Conservation (phyloP, 2,888 invertebrate genomes). For the Leuctra nigra region DNA sequence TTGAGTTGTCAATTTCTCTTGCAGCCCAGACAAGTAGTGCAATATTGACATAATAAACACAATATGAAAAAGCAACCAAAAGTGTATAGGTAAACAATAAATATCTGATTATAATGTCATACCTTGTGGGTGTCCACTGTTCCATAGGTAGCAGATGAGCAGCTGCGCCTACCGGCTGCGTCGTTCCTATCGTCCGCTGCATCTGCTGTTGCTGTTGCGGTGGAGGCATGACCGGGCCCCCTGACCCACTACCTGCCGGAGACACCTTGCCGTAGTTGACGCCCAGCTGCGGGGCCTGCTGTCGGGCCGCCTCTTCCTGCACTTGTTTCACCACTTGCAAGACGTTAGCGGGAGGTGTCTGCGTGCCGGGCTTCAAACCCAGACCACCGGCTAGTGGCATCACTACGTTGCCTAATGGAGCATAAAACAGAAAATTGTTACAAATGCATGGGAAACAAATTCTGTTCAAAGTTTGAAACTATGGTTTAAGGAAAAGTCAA, state of each 20-base stretch:
- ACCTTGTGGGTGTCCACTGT: conserved; percentile 38
- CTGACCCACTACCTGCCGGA: conserved; percentile 29
- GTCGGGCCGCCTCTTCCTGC: conserved; percentile 86
- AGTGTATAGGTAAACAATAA: too few relatives aligned
- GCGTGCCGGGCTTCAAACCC: conserved; percentile 60
- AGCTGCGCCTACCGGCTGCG: conserved; percentile 42
- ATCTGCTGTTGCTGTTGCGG: conserved; percentile 49
- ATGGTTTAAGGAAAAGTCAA: too few relatives aligned
- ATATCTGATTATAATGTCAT: too few relatives aligned
- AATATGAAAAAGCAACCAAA: too few relatives aligned
- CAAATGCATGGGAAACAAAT: too few relatives aligned
- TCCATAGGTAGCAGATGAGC: conserved; percentile 44
- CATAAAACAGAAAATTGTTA: too few relatives aligned
- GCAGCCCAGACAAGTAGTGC: not conserved
- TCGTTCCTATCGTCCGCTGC: conserved; percentile 36
- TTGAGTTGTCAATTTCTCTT: not conserved
- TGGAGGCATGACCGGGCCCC: conserved; percentile 48
- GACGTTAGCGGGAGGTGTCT: conserved; percentile 72
- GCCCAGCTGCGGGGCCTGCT: conserved; percentile 67
- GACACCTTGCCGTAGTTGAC: conserved; percentile 67
- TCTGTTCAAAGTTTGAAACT: too few relatives aligned
- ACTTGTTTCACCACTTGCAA: conserved; percentile 80
- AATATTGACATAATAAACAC: too few relatives aligned
- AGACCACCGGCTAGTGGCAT: conserved; percentile 37
- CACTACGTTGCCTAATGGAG: conserved; percentile 50